Evolutionary conservation across 2,888 invertebrate species (phyloP), one percentile per base, ranked within the genome.

Genomic region (Agrochola lychnidis): DNA sequence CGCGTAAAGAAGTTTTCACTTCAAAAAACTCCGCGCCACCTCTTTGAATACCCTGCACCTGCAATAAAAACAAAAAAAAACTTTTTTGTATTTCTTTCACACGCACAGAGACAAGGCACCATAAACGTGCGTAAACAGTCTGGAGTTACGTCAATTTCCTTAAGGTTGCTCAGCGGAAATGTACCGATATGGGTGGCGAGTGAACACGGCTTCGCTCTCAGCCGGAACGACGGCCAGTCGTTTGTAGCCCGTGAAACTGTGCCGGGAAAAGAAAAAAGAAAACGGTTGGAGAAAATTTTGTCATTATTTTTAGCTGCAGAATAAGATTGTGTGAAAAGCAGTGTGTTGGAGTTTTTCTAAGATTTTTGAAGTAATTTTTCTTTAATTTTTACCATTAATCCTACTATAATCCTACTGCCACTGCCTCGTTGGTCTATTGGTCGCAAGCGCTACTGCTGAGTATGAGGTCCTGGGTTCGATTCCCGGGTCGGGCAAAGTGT

Each of bases 141-240:
- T 82, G 66, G 67, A 73, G 79, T 79, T 70, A 73, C 79, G 78
- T 77, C 86, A 83, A 80, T 87, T 82, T 85, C 79, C 82, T 82
- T 51, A 72, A 82, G 70, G 79, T 80, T 83, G 86, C 83, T 87
- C 74, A 79, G 74, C 80, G 90, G 91, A 92, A 90, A 90, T 90
- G 90, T 90, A 81, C 81, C 81, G 86, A 87, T 86, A 88, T 88
- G 89, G 83, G 75, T 63, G 67, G 63, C 78, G 57, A 69, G 76
- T 25, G 72, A 79, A 89, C 88, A 89, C 25, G 84, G 71, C 69
- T 88, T 88, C 68, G 75, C 88, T 89, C 79, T 89, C 82, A 87
- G 71, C 10, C n/a, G 66, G 62, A 84, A 81, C 69, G 79, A 40
- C 62, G 67, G 61, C 73, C 75, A 78, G 68, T 66, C 86, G 56